Conservation (phyloP, 2,797 vertebrate genomes). For the Tinamus major region DNA sequence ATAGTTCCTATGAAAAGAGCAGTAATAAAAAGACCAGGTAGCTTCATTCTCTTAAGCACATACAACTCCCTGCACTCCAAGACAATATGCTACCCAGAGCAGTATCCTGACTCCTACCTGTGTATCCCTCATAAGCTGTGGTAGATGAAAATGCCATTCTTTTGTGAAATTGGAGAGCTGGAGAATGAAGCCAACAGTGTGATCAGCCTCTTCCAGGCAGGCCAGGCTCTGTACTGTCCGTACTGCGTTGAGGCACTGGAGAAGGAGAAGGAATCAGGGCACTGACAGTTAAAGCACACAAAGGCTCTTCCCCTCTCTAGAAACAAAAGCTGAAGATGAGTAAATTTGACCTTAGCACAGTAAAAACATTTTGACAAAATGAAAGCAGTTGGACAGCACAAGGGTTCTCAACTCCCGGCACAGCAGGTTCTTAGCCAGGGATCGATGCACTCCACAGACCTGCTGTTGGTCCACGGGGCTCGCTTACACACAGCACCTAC, state of each 20-base stretch:
- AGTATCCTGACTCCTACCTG: conserved; percentile 81
- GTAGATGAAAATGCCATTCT: conserved; percentile 97
- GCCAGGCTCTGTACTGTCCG: conserved; percentile 93
- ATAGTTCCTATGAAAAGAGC: background rate
- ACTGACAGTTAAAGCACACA: background rate
- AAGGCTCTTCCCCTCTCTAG: background rate
- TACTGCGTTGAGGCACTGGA: conserved; percentile 94
- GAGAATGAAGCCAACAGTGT: conserved; percentile 96
- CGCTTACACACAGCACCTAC: background rate
- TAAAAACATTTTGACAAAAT: background rate
- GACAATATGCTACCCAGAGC: background rate
- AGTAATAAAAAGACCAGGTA: background rate
- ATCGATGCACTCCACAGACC: background rate
- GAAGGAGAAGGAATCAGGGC: background rate
- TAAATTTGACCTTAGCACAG: background rate
- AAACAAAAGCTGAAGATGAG: background rate
- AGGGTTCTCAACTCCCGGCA: background rate
- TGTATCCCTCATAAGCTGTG: conserved; percentile 91
- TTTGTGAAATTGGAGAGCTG: conserved; percentile 96
- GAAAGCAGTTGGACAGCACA: background rate
- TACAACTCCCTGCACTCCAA: background rate
- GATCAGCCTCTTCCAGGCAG: conserved; percentile 96
- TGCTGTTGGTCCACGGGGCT: fast-evolving
- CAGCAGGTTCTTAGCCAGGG: background rate
- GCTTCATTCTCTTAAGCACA: background rate